Base-by-base conservation (phyloP, 1,140 invertebrate species). In the Cardiocondyla obscurior region DNA sequence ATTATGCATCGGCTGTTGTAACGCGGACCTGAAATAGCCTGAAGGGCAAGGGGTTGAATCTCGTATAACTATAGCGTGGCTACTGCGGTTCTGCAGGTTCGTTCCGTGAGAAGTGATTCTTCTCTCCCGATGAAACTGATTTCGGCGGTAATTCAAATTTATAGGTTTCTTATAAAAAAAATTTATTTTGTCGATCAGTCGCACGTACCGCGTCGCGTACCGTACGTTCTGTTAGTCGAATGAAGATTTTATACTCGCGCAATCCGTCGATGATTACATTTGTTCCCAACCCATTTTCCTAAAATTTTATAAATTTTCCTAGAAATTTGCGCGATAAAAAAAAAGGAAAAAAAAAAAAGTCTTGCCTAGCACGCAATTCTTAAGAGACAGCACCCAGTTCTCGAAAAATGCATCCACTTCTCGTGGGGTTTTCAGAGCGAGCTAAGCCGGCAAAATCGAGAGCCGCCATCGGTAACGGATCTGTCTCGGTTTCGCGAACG, bases 401-500 rank as follows among this genome's bases (percentile, higher is more conserved):
- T 57, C n/a, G 39, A 6, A 16, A 42, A 51, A 70, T 60, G 67
- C 53, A 60, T 12, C 51, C n/a, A 5, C 25, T 8, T 62, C 57
- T 8, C 16, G 44, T 72, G 19, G n/a, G n/a, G 28, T 49, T 82
- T 42, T 65, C 58, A 28, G 44, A 82, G 79, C 72, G 65, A 65
- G 76, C 39, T 82, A 83, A 85, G 69, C 62, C 79, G 69, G 86
- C 81, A 88, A 88, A 85, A 88, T 88, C 87, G 86, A 88, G 87
- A 88, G 83, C 79, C 77, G 39, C 77, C 74, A 67, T 55, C 44
- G 74, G 69, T 88, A 88, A 88, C 87, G 88, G 87, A 88, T 88
- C 82, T 87, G 79, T 82, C 51, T 89, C 86, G 81, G 87, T 86
- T 91, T 90, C 87, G 89, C 87, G 85, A 87, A 82, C 81, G 81